Base-by-base conservation (phyloP, 2,797 vertebrate genomes). In the Vespertilio murinus region DNA sequence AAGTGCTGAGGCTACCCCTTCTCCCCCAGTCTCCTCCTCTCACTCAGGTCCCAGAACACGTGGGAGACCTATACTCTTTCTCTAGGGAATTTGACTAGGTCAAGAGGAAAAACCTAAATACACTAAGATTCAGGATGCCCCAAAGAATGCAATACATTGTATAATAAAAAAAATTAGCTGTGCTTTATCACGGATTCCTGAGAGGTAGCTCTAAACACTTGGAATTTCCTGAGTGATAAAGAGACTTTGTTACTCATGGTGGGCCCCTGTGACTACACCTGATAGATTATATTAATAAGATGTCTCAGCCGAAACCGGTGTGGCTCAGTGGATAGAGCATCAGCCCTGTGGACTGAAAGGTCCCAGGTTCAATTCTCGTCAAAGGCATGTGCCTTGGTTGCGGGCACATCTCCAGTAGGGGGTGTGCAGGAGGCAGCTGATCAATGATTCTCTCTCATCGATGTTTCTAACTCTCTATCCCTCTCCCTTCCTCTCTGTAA, bases 31-130 rank as follows among this genome's bases (percentile, higher is more conserved):
- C 74, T 85, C 45, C 83, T 71, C 52, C 61, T 85, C 33, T 35
- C 74, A 49, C 35, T 65, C 74, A 77, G 61, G 77, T 38, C 47
- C 67, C 40, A 82, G 16, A 85, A 83, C 28, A 49, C 10, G 14
- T 59, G 28, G 3, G 73, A 92, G 13, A 35, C 6, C 22, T 42
- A 40, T 2, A 33, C 6, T 56, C 25, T 38, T 86, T 65, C 81
- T 74, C 54, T 10, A 45, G 38, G 38, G 14, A 49, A 42, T 77
- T 40, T 87, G 30, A 82, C 49, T 30, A 83, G 64, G 42, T 70
- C 38, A 94, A 81, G 6, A 90, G 56, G 56, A 56, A 94, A 92
- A 38, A 42, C 40, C 61, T 65, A 81, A 73, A 69, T 67, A 91
- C 9, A 25, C 14, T 11, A 14, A 77, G 69, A 89, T 28, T 14